Conservation (phyloP, 2,888 invertebrate species). For the Ophion slaviceki region DNA sequence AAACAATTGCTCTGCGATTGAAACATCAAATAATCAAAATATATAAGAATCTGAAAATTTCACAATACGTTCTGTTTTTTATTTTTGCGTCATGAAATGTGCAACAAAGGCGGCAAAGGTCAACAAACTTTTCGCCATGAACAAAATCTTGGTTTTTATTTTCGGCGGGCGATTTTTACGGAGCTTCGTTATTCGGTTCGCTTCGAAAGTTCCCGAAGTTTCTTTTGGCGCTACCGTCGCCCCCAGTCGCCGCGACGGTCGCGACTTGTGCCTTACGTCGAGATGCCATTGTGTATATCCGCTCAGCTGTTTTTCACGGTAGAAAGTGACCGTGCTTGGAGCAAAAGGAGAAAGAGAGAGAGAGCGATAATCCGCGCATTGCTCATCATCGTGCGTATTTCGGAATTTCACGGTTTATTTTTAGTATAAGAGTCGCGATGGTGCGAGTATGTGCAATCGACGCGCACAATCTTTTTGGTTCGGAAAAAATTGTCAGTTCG, state of each 20-base stretch:
- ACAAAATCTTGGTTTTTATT: too few species aligned
- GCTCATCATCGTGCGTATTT: conserved; percentile 57
- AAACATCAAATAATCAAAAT: too few species aligned
- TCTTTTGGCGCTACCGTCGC: conserved; percentile 26
- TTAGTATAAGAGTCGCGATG: conserved; percentile 76
- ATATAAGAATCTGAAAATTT: too few species aligned
- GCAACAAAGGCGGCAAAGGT: too few species aligned
- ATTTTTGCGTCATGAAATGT: too few species aligned
- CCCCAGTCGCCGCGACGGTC: too few species aligned
- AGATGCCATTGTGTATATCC: conserved; percentile 70
- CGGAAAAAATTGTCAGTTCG: conserved; percentile 69
- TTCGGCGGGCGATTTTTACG: too few species aligned
- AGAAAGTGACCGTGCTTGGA: conserved; percentile 48
- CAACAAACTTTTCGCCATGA: too few species aligned
- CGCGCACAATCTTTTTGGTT: conserved; percentile 72
- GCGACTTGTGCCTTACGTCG: background rate
- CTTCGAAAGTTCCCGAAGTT: conserved; percentile 5
- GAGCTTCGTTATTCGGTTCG: background rate
- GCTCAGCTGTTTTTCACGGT: conserved; percentile 73
- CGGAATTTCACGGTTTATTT: conserved; percentile 74
- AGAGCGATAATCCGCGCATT: conserved; percentile 31
- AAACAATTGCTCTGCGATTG: too few species aligned
- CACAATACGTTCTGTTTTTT: too few species aligned
- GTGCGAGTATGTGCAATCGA: conserved; percentile 69
- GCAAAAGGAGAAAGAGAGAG: conserved; percentile 24